These are phyloP conservation scores for Drosophila flavopinicola DNA, from an alignment of 2,888 invertebrate species.

Conservation along the genomic window DNA sequence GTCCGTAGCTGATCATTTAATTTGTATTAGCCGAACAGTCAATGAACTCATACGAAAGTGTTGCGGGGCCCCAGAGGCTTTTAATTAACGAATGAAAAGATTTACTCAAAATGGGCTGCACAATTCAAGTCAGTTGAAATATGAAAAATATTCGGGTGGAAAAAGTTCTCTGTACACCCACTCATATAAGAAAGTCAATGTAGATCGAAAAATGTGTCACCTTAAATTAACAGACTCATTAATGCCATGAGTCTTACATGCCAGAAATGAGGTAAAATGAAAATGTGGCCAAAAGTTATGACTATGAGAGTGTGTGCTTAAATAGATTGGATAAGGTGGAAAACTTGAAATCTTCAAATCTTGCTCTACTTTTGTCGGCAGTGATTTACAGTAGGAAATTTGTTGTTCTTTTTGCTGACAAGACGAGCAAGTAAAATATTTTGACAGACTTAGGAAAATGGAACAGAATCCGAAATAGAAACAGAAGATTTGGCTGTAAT, in stretches of 20 bases:
- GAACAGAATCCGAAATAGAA: constrained; percentile 7
- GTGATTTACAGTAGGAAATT: constrained; percentile 4
- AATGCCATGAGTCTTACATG: constrained; percentile 60
- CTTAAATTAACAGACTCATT: constrained; percentile 71
- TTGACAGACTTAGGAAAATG: constrained; percentile 33
- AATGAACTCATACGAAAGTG: constrained; percentile 49
- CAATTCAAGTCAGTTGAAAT: constrained; percentile 34
- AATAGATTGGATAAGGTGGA: constrained; percentile 23
- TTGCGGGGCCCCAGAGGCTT: constrained; percentile 18
- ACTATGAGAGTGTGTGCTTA: constrained; percentile 2
- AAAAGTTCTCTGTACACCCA: constrained; percentile 26
- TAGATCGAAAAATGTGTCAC: constrained; percentile 55
- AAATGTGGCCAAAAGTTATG: constrained; percentile 16
- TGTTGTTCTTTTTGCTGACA: constrained; percentile 8
- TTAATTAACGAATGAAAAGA: constrained; percentile 46
- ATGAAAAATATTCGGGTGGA: constrained; percentile 28
- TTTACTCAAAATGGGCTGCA: constrained; percentile 23
- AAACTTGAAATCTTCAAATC: constrained; percentile 17
- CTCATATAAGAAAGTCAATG: constrained; percentile 13
- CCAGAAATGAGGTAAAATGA: constrained; percentile 6
- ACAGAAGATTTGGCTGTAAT: constrained; percentile 32
- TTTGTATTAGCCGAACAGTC: constrained; percentile 43
- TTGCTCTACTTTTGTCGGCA: constrained; percentile 19
- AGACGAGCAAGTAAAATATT: constrained; percentile 35
- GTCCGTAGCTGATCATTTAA: constrained; percentile 41